Evolutionary conservation across 2,888 invertebrate genomes (phyloP).

Genomic region (Pristionchus japonicus): DNA sequence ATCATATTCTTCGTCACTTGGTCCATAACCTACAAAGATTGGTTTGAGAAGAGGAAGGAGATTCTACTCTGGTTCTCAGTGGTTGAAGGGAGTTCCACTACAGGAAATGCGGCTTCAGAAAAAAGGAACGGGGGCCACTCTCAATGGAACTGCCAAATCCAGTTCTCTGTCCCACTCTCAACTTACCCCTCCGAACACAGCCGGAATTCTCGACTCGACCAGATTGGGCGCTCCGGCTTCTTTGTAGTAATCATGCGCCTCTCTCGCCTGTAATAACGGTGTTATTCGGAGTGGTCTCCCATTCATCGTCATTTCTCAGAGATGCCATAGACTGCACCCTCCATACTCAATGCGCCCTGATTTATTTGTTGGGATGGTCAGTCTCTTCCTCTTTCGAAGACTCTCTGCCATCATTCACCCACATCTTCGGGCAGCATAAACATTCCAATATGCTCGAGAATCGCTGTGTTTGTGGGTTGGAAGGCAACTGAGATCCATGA

Average conservation of each 20-base stretch:
- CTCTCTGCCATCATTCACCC: conserved; percentile 9
- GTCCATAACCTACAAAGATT: neutral
- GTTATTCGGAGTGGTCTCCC: neutral
- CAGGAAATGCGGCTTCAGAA: neutral
- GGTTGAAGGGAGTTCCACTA: neutral
- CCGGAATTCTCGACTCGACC: neutral
- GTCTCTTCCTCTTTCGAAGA: neutral
- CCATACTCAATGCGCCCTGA: neutral
- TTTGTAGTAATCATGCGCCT: conserved; percentile 24
- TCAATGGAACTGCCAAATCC: neutral
- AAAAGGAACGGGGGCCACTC: neutral
- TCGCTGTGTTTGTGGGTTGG: conserved; percentile 49
- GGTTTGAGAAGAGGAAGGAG: neutral
- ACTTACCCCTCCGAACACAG: conserved; percentile 13
- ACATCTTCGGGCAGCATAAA: conserved; percentile 45
- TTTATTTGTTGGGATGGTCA: conserved; percentile 17
- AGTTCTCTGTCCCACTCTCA: neutral
- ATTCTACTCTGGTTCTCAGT: neutral
- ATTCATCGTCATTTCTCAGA: neutral
- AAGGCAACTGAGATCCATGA: conserved; percentile 54
- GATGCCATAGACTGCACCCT: neutral
- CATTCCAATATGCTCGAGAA: conserved; percentile 32
- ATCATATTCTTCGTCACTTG: conserved; percentile 1
- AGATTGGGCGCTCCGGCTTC: neutral
- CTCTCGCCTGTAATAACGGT: neutral